Base-by-base conservation (phyloP, 2,888 invertebrate genomes). In the Rugalucina vietnamica region DNA sequence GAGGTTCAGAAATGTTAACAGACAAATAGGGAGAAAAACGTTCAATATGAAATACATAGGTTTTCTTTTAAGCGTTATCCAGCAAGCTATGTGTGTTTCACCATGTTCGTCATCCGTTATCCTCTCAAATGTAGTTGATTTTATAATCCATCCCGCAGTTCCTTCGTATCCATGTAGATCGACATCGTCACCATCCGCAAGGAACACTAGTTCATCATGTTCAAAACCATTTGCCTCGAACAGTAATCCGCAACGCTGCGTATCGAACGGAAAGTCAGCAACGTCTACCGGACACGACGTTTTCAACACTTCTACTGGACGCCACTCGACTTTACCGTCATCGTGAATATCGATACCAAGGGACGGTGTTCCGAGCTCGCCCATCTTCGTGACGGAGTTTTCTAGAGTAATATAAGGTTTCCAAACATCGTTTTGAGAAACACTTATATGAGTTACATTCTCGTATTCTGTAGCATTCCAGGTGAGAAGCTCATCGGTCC, bases 251-350 rank as follows among this genome's bases (percentile, higher is more conserved):
- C 87, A 87, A 21, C 18, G 75, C 32, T 87, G 87, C 8, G 57
- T 76, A 39, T 87, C 87, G 37, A 85, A 57, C 14, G 85, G 87
- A 49, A 79, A 85, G 12, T 81, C 43, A 10, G 65, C 75, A 4
- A 85, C 77, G 36, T 87, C 81, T 1, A 76, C 72, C 4, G 49
- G n/a, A 57, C 87, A 87, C 10, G 76, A 78, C 18, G 80, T 81
- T 43, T 76, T 37, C 43, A 85, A 81, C 18, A 79, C 81, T 21
- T 85, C 57, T 65, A 83, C 76, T 3, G 87, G 85, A 49, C 76
- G 73, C 85, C 87, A 87, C 8, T 3, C 32, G 29, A 84, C 73
- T 18, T 73, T 34, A 32, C 79, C 78, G 29, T 72, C 37, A 71
- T 54, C 18, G n/a, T 24, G 29, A 12, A 83, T 72, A 12, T 21